phyloP scores from a whole-genome alignment of 1,140 invertebrate species.

The Orchestia grillus region DNA sequence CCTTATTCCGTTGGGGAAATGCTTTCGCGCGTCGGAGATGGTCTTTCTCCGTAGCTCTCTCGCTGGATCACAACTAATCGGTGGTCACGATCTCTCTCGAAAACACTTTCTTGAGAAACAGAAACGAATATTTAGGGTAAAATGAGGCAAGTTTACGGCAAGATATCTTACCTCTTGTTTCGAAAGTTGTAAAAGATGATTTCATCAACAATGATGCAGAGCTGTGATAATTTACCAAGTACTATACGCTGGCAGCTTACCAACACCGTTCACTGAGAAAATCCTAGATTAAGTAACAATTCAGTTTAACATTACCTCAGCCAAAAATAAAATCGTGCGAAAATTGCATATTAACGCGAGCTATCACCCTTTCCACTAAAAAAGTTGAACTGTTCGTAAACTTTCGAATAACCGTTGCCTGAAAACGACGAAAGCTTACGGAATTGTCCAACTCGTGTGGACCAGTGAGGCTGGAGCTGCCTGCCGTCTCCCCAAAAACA shows the following conservation, averaged over 20 bases:
- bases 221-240: not conserved
- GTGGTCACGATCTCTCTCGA: not conserved
- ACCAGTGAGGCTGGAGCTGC: not conserved
- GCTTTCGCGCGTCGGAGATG: not conserved
- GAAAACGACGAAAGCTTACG: too few relatives aligned
- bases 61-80: not conserved
- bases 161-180: not conserved
- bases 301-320: not conserved
- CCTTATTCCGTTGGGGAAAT: not conserved
- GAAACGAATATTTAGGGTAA: not conserved
- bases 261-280: not conserved
- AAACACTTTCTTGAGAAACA: not conserved
- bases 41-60: not conserved
- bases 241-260: not conserved
- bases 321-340: not conserved
- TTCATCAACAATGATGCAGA: not conserved
- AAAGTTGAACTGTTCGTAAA: too few relatives aligned
- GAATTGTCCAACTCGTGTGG: too few relatives aligned
- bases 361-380: not conserved
- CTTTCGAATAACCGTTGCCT: too few relatives aligned
- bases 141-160: not conserved
- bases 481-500: not conserved
- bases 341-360: not conserved
- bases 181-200: not conserved
- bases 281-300: not conserved